Evolutionary conservation across 2,888 invertebrate species (phyloP).

Genomic region (Allophyes oxyacanthae): DNA sequence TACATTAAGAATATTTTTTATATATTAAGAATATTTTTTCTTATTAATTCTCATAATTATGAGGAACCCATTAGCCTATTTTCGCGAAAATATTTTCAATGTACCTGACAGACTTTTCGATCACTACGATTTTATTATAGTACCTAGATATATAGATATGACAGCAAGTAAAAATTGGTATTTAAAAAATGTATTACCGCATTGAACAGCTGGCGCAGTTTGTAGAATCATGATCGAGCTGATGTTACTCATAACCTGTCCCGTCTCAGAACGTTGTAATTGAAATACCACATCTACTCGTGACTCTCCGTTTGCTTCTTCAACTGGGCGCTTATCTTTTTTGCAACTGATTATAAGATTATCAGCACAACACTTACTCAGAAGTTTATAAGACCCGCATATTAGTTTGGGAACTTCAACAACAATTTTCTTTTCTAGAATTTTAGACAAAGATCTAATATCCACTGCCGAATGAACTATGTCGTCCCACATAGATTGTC

Average conservation of each 20-base stretch:
- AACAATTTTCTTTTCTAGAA: constrained; percentile 79
- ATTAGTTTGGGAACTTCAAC: constrained; percentile 79
- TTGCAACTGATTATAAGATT: constrained; percentile 76
- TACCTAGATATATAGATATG: too few species aligned
- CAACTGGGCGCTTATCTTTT: constrained; percentile 50
- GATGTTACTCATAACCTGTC: constrained; percentile 73
- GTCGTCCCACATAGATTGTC: constrained; percentile 72
- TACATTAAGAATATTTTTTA: too few species aligned
- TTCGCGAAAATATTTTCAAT: too few species aligned
- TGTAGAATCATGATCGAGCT: constrained; percentile 76
- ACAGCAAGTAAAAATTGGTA: too few species aligned
- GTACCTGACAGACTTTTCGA: too few species aligned
- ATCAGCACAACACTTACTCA: constrained; percentile 70
- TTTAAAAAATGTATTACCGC: constrained; percentile 34
- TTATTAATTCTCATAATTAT: too few species aligned
- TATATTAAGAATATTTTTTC: too few species aligned
- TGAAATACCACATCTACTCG: constrained; percentile 75
- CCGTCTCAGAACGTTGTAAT: constrained; percentile 70
- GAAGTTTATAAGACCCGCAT: constrained; percentile 71
- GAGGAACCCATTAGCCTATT: too few species aligned
- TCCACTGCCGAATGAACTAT: constrained; percentile 81
- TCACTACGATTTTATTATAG: too few species aligned
- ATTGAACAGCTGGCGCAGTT: constrained; percentile 49
- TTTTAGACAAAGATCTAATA: constrained; percentile 76
- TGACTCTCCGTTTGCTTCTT: constrained; percentile 56